Percentiles rank a stretch among this genome's conserved stretches.
Evolutionary conservation across 2,113 vertebrate species (phyloP).

Genomic region (Burhinus oedicnemus): DNA sequence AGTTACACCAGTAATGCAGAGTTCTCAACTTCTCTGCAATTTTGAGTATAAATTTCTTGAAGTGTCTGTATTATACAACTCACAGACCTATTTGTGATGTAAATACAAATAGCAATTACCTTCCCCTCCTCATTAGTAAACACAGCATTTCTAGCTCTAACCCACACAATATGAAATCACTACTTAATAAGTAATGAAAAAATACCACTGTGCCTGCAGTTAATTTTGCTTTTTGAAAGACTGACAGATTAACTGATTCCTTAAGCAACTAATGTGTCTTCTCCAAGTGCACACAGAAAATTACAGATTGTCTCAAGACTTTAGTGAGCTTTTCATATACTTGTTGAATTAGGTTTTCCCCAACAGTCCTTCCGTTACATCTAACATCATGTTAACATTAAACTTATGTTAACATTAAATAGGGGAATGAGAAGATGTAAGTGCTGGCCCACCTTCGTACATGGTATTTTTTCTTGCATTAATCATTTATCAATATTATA

Average conservation of each 20-base stretch:
- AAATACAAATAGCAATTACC: background rate
- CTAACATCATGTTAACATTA: background rate
- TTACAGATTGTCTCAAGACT: background rate
- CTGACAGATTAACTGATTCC: background rate
- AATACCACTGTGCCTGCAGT: background rate
- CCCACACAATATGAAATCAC: background rate
- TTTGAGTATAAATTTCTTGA: background rate
- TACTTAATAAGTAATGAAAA: background rate
- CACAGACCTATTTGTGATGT: background rate
- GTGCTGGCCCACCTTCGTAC: background rate
- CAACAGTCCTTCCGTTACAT: background rate
- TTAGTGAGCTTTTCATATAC: background rate
- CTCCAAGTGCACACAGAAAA: background rate
- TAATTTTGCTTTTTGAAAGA: slow-evolving; percentile 17
- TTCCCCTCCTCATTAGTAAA: background rate
- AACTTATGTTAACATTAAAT: background rate
- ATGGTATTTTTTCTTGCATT: background rate
- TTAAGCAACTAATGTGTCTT: background rate
- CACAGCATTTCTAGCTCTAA: background rate
- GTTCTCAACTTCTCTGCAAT: background rate
- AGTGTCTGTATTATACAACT: background rate
- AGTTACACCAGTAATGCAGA: background rate
- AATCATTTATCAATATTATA: background rate
- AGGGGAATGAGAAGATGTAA: background rate
- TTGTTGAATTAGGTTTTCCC: background rate